These are phyloP conservation scores for Seira ritae DNA, from an alignment of 2,888 invertebrate genomes.

Conservation along the genomic window DNA sequence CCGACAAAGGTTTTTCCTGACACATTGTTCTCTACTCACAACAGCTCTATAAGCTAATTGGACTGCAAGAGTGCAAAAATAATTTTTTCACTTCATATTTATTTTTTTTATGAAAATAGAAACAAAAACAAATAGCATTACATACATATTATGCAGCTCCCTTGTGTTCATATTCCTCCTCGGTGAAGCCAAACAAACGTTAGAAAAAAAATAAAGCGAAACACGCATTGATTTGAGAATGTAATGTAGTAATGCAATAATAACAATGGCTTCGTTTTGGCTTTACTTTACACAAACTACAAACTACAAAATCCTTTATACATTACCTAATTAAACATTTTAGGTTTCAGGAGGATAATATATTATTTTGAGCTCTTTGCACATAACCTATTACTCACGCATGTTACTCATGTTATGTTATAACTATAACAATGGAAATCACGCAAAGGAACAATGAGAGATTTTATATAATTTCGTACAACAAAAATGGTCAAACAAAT, in stretches of 20 bases:
- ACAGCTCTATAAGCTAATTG: neutral
- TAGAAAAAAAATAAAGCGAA: constrained; percentile 8
- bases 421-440: neutral
- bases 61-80: no score
- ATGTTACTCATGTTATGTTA: no score
- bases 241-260: no score
- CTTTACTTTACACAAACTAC: no score
- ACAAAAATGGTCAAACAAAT: constrained; percentile 60
- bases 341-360: neutral
- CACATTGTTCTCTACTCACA: neutral
- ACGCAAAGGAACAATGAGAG: neutral
- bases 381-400: neutral
- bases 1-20: neutral
- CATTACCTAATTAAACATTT: constrained; percentile 56
- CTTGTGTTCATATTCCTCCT: no score
- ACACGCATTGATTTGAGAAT: constrained; percentile 1
- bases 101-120: no score
- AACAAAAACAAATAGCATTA: no score
- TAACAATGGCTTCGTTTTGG: neutral
- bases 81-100: no score
- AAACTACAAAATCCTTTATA: neutral
- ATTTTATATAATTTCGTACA: no score
- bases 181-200: constrained; percentile 6
- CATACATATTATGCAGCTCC: no score
- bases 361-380: neutral